phyloP scores from a whole-genome alignment of 2,888 invertebrate species.

The Heliconius erato region DNA sequence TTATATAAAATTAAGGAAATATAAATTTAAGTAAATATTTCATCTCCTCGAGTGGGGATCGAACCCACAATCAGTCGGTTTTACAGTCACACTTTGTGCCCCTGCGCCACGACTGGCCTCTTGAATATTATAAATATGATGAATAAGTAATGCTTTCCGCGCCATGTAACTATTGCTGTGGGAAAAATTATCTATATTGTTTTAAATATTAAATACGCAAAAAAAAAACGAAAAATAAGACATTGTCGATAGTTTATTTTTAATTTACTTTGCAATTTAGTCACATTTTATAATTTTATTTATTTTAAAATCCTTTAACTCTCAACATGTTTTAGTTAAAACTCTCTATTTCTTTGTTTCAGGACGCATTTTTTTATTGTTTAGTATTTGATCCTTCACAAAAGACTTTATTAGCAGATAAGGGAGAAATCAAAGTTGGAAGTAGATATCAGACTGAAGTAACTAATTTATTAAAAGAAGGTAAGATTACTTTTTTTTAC shows the following conservation, averaged over 20 bases:
- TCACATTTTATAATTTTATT: constrained; percentile 34
- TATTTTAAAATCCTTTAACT: not conserved
- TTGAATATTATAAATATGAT: not conserved
- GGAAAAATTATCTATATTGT: constrained; percentile 22
- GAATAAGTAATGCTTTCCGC: not conserved
- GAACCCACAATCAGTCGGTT: no score
- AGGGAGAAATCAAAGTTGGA: constrained; percentile 97
- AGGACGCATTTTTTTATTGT: constrained; percentile 99
- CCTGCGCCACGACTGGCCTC: no score
- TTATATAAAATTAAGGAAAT: no score
- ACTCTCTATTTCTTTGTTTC: constrained; percentile 78
- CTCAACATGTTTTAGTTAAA: constrained; percentile 58
- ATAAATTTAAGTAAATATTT: no score
- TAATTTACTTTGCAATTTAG: constrained; percentile 1
- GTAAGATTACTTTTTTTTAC: constrained; percentile 67
- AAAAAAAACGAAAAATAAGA: not conserved
- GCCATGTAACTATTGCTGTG: constrained; percentile 16
- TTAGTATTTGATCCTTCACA: constrained; percentile 99
- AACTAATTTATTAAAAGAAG: constrained; percentile 92
- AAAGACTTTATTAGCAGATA: constrained; percentile 99
- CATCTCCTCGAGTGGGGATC: no score
- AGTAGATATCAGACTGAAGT: constrained; percentile 99
- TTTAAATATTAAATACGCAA: not conserved
- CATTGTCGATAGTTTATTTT: constrained; percentile 15
- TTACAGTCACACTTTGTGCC: no score